Evolutionary conservation across 2,888 invertebrate genomes (phyloP).

Genomic region (Muscina levida): DNA sequence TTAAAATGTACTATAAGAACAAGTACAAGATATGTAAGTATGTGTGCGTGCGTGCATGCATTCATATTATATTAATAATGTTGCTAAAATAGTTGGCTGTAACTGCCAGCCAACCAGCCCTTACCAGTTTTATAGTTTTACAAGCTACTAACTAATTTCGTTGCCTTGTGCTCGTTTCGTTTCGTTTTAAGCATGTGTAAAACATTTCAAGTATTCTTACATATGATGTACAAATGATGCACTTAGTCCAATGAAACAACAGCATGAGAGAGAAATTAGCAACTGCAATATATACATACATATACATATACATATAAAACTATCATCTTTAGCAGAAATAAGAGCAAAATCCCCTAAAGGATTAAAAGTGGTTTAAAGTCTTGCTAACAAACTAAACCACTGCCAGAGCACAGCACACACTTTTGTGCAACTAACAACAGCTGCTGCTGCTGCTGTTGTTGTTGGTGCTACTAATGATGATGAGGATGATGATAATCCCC

Average conservation of each 20-base stretch:
- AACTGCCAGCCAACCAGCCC: no score
- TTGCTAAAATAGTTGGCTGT: background rate
- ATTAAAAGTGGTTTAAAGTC: conserved; percentile 8
- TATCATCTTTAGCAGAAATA: background rate
- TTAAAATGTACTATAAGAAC: no score
- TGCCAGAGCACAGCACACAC: no score
- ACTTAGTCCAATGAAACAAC: background rate
- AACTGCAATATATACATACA: no score
- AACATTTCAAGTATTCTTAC: background rate
- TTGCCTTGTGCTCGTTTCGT: no score
- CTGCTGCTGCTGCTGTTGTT: no score
- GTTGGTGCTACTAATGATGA: background rate
- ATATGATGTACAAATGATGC: conserved; percentile 34
- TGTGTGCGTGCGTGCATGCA: background rate
- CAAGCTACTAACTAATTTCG: no score
- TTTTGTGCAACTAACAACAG: background rate
- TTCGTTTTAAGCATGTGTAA: background rate
- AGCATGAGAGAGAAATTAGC: no score
- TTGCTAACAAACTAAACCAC: conserved; percentile 43
- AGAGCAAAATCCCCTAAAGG: conserved; percentile 41
- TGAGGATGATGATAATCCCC: conserved; percentile 7
- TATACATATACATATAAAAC: no score
- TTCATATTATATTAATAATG: conserved; percentile 9
- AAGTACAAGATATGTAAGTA: background rate
- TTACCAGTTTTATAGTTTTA: no score